Conservation (phyloP, 1,140 invertebrate species). For the Antheraea pernyi region DNA sequence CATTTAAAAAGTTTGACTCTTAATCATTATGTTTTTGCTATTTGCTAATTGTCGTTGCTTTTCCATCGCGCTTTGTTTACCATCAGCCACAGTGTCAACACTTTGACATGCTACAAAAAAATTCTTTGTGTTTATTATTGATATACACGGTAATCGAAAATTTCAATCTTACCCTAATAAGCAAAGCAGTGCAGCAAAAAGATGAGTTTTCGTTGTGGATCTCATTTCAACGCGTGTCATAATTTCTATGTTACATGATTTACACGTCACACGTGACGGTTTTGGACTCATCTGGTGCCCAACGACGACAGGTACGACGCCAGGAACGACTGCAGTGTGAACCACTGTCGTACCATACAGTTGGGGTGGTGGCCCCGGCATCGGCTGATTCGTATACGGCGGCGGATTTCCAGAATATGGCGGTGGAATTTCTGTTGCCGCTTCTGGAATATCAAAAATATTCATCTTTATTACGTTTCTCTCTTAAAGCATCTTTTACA, state of each 20-base stretch:
- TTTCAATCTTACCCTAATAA: slow-evolving; percentile 71
- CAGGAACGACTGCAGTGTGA: neutral
- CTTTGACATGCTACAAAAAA: too few species aligned
- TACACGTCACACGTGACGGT: slow-evolving; percentile 69
- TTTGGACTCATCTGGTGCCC: slow-evolving; percentile 62
- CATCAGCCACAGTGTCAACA: too few species aligned
- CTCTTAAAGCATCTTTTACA: neutral
- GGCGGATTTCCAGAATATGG: neutral
- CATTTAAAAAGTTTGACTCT: too few species aligned
- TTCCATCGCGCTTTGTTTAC: too few species aligned
- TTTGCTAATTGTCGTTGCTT: too few species aligned
- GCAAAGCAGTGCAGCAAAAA: slow-evolving; percentile 80
- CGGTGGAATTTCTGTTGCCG: neutral
- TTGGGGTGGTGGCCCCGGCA: neutral
- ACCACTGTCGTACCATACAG: slow-evolving; percentile 14
- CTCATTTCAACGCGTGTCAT: slow-evolving; percentile 72
- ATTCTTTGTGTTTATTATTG: too few species aligned
- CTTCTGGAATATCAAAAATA: neutral
- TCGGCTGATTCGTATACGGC: neutral
- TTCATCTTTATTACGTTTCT: neutral
- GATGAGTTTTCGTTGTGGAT: slow-evolving; percentile 79
- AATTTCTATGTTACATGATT: slow-evolving; percentile 77
- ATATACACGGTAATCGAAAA: neutral
- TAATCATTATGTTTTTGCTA: too few species aligned
- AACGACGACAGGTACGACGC: slow-evolving; percentile 24